Evolutionary conservation across 2,113 vertebrate genomes (phyloP), one percentile per base, ranked within the genome.

Genomic region (Chionodraco myersi): DNA sequence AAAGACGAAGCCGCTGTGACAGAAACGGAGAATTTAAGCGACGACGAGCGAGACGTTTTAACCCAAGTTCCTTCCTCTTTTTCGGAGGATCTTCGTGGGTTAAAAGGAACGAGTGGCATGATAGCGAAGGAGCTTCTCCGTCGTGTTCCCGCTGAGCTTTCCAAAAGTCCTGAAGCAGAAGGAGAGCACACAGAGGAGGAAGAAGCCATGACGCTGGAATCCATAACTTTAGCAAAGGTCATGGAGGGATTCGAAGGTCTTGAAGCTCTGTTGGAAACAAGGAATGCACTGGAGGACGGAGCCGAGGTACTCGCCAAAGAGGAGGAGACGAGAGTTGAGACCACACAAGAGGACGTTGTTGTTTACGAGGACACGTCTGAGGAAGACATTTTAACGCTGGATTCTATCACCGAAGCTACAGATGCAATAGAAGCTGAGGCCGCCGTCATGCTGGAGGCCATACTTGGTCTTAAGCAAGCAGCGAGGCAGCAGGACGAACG

Each of bases 401-500:
- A 77, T 0, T 80, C 67, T 4, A 45, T 81, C 14, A 47, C 34
- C 48, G 78, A 86, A 70, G 69, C 74, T 6, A 41, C 57, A 0
- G 77, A 76, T 2, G 72, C 67, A 1, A 56, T 76, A 65, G 61
- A 85, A 62, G 67, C 67, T 8, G 72, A 72, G 48, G 23, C 61
- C 0, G n/a, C 36, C 0, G 6, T 61, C 2, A 16, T 80, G 3
- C 7, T 76, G 13, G 77, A 80, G 49, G 54, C 49, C 26, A 56
- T 62, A 49, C 54, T 76, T 0, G 72, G 58, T 10, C 67, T 72
- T 49, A 66, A 56, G 4, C 71, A 52, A 45, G 71, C 65, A 30
- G 26, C 10, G 16, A 61, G 2, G 10, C 52, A 26, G 8, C 2
- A 6, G n/a, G 36, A 41, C 6, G 36, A 6, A 7, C 1, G 36